Conservation (phyloP, 2,113 vertebrate genomes). For the Emydura subglobosa region DNA sequence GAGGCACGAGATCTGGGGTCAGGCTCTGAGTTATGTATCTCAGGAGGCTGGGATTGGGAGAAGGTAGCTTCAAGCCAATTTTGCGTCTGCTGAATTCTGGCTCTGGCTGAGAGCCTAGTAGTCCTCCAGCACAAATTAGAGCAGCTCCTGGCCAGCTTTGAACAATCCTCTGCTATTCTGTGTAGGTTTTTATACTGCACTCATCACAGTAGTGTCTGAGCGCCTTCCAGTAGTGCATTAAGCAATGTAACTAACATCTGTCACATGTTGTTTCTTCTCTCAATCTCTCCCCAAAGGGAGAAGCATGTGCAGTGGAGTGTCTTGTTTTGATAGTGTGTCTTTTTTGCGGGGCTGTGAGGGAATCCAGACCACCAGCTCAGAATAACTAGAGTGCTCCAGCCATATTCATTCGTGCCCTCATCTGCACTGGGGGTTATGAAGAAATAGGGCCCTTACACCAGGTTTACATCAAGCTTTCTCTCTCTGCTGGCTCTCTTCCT, state of each 20-base stretch:
- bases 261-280: not conserved
- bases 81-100: not conserved
- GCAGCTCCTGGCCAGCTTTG: not conserved
- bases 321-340: not conserved
- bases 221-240: not conserved
- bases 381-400: not conserved
- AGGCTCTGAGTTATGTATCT: not conserved
- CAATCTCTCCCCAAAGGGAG: not conserved
- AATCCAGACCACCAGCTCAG: not conserved
- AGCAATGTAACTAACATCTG: not conserved
- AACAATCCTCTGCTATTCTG: not conserved
- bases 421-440: not conserved
- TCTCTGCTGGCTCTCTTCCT: not conserved
- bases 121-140: not conserved
- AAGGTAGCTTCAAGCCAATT: fast-evolving
- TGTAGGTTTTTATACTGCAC: not conserved
- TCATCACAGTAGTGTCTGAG: not conserved
- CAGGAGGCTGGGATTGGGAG: not conserved
- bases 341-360: not conserved
- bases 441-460: fast-evolving
- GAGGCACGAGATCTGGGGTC: not conserved
- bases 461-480: not conserved
- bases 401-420: not conserved
- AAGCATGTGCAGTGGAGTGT: not conserved
- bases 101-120: not conserved